A percentile compares a stretch with the other conserved stretches of the same genome.
These are phyloP conservation scores for Myotis myotis DNA, from an alignment of 2,797 vertebrate genomes.

Conservation along the genomic window DNA sequence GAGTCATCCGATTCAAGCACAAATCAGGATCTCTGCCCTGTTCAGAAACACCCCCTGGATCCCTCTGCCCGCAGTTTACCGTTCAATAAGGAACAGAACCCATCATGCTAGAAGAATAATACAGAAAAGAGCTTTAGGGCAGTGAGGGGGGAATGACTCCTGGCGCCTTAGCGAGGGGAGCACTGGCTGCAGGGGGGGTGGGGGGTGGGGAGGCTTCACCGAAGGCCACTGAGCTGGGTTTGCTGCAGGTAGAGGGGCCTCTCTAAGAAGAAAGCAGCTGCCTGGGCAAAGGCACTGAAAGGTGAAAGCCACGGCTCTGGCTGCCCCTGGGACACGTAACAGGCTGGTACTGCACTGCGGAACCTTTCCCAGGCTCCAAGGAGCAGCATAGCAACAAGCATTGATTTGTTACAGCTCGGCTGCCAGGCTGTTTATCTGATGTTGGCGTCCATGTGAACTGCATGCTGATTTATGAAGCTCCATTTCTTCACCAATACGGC, in stretches of 20 bases:
- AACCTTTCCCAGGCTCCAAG: background rate
- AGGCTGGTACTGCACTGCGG: background rate
- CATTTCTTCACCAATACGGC: conserved; percentile 13
- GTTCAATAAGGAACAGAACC: background rate
- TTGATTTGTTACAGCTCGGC: conserved; percentile 8
- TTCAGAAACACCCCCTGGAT: background rate
- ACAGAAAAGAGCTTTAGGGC: background rate
- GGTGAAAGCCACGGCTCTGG: background rate
- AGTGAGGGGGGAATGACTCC: background rate
- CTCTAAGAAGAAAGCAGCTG: background rate
- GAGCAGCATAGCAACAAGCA: conserved; percentile 38
- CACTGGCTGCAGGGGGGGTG: too few species aligned
- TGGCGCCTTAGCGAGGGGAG: background rate
- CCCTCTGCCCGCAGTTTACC: background rate
- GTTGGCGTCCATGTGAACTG: conserved; percentile 15
- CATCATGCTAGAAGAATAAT: background rate
- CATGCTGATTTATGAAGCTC: conserved; percentile 49
- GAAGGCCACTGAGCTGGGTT: background rate
- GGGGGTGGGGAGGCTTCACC: background rate
- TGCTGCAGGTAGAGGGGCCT: background rate
- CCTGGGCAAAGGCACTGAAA: background rate
- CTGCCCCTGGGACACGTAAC: background rate
- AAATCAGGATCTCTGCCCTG: background rate
- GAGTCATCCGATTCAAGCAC: background rate
- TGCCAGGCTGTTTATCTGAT: conserved; percentile 39